phyloP scores from a whole-genome alignment of 2,113 vertebrate species.

The Amphiprion ocellaris region DNA sequence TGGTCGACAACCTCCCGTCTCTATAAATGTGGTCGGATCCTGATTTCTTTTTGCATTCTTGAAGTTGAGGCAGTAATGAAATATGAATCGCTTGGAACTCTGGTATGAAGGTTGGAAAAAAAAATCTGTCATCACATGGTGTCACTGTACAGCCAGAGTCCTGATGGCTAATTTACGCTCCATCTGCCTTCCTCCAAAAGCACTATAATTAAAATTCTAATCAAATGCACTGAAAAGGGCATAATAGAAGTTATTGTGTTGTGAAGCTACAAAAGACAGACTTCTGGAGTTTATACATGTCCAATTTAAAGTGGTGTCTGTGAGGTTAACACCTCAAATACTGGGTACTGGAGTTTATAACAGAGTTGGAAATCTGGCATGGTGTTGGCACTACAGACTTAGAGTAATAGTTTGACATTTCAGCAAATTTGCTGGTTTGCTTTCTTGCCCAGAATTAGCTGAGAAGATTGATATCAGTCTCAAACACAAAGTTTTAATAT shows the following conservation, averaged over 20 bases:
- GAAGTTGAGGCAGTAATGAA: conserved; percentile 50
- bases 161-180: conserved; percentile 65
- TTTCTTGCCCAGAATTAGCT: neutral
- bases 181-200: conserved; percentile 50
- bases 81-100: conserved; percentile 45
- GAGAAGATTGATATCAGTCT: neutral
- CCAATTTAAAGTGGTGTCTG: neutral
- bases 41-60: conserved; percentile 44
- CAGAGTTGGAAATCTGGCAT: neutral
- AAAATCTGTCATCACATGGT: conserved; percentile 51
- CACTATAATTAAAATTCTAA: conserved; percentile 45
- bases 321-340: neutral
- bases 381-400: neutral
- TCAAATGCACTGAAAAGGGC: neutral
- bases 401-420: neutral
- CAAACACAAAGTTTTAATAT: neutral
- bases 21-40: conserved; percentile 38
- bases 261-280: conserved; percentile 2
- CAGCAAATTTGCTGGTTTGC: neutral
- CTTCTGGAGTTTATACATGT: neutral
- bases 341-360: neutral
- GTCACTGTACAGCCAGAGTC: conserved; percentile 29
- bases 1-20: neutral
- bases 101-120: conserved; percentile 42
- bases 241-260: conserved; percentile 7